These are phyloP conservation scores for Umimayanthus kanabou DNA, from an alignment of 92 coral and sea anemone genomes.

Conservation along the genomic window DNA sequence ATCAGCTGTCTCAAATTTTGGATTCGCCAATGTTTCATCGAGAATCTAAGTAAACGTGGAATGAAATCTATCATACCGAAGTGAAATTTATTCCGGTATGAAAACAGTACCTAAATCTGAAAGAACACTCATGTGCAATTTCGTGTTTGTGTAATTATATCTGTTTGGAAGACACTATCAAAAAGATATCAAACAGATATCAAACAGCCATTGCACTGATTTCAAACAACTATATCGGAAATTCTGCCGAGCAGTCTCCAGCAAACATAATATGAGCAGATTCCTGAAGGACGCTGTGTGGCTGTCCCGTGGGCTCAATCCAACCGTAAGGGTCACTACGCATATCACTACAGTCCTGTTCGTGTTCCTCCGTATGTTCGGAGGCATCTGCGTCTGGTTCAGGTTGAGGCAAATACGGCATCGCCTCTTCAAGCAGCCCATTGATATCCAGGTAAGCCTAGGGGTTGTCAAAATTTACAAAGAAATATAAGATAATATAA, in stretches of 20 bases:
- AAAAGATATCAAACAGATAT: no score
- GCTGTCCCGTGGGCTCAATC: constrained; percentile 27
- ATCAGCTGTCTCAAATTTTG: no score
- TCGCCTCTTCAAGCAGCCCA: constrained; percentile 42
- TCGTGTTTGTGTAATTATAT: not conserved
- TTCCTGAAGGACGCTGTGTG: constrained; percentile 25
- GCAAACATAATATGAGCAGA: constrained; percentile 23
- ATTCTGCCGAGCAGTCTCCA: constrained; percentile 11
- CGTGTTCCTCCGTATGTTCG: constrained; percentile 5
- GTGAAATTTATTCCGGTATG: no score
- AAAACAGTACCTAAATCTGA: no score
- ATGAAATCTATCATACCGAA: no score
- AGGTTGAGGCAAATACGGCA: constrained; percentile 62
- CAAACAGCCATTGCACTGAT: not conserved
- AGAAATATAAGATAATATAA: no score
- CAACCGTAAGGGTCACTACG: constrained; percentile 23
- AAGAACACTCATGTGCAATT: not conserved
- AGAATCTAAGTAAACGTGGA: no score
- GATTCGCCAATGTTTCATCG: no score
- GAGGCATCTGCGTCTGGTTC: constrained; percentile 36
- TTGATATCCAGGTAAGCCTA: constrained; percentile 54
- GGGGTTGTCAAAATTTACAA: not conserved
- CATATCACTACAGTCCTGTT: constrained; percentile 26
- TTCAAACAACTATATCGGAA: constrained; percentile 11
- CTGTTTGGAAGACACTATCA: no score